Base-by-base conservation (phyloP, 2,888 invertebrate species). In the Venusia cambrica region DNA sequence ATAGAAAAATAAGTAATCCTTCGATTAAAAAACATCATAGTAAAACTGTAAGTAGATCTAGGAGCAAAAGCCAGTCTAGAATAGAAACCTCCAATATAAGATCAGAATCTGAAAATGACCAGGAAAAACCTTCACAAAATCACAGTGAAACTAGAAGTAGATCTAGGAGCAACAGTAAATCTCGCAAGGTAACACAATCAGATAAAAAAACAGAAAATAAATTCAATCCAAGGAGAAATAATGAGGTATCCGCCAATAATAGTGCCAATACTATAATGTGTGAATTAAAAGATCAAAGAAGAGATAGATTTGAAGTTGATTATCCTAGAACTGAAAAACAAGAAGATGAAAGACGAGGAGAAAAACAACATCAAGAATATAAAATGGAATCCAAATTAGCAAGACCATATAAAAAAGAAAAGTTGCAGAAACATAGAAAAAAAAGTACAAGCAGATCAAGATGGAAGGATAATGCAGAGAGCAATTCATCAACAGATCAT, bases 391-490 rank as follows among this genome's bases (percentile, higher is more conserved):
- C n/a, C n/a, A n/a, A n/a, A n/a, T n/a, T n/a, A n/a, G n/a, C n/a
- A n/a, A n/a, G n/a, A n/a, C n/a, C n/a, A n/a, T n/a, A n/a, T n/a
- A n/a, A n/a, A n/a, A n/a, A n/a, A 14, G 27, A 18, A 5, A 17
- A 18, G 2, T 2, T 4, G 7, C 19, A 16, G 9, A 9, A 15
- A 12, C 16, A 24, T 5, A 32, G 4, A 29, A 13, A 24, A 2
- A 24, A 24, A 25, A 18, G 8, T 7, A 14, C n/a, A 14, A 19
- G 10, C 4, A 65, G 50, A 60, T 67, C 49, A 71, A 71, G 44
- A 51, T n/a, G n/a, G n/a, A 68, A 51, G 65, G 73, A 56, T 59
- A 76, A 69, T 81, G 61, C 60, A 35, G 59, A 54, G 43, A 67
- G 31, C 21, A 26, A 39, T 22, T 42, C 43, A 6, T 24, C 25